Evolutionary conservation across 2,888 invertebrate genomes (phyloP), one percentile per base, ranked within the genome.

Genomic region (Yponomeuta plumbellus): DNA sequence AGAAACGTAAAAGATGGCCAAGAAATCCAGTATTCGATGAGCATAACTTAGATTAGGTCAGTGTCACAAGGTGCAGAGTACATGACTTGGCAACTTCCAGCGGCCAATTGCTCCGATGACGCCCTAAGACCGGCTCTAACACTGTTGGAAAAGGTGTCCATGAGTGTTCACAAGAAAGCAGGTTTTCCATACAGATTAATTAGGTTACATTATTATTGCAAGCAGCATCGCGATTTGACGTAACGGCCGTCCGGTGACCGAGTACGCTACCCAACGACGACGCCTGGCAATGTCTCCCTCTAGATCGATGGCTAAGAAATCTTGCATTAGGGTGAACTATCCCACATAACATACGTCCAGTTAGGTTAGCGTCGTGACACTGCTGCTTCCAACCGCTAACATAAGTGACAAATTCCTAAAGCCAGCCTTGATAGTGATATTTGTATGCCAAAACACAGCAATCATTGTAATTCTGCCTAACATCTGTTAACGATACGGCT

Each of bases 271-370:
- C 92, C n/a, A n/a, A n/a, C n/a, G n/a, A n/a, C n/a, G n/a, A n/a
- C n/a, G n/a, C n/a, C n/a, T n/a, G n/a, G n/a, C n/a, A 98, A 99
- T 81, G 98, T 99, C 0, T 99, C 99, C 80, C 93, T 95, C n/a
- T n/a, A n/a, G n/a, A 66, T 99, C 99, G 87, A 98, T 99, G 71
- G 97, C 98, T 58, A 99, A 99, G 85, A 99, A 99, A 81, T 95
- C 97, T 1, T 96, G 97, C 17, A 97, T 98, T 69, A 90, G 97
- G 75, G 95, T 95, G 80, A 84, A 89, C 75, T 40, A 21, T 52
- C 1, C 34, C 10, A 34, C 34, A 34, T 26, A 4, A 26, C 26
- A 5, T 26, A 26, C 3, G 26, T 26, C 26, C 2, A 2, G 44
- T 44, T 44, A 3, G 8, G 26, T 2, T 26, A 26, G 26, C 26